phyloP scores from a whole-genome alignment of 2,113 vertebrate genomes.

The Mirounga angustirostris region DNA sequence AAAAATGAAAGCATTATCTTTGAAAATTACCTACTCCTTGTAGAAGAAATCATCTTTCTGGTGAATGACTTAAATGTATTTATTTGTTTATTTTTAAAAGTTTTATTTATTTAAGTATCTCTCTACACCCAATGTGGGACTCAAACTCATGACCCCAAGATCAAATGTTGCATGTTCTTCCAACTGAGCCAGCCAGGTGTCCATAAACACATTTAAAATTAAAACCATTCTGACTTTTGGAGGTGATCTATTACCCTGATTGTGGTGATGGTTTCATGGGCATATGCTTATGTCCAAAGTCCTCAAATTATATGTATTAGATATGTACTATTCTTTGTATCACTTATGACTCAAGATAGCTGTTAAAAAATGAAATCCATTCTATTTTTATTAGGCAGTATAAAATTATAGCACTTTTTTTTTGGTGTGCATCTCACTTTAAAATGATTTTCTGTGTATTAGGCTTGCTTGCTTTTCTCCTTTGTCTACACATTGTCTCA shows the following conservation, averaged over 20 bases:
- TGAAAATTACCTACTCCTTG: neutral
- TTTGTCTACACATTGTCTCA: neutral
- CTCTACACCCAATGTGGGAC: neutral
- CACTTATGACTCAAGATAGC: slow-evolving; percentile 1
- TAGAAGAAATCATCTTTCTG: neutral
- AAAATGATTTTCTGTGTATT: slow-evolving; percentile 37
- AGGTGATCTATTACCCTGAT: slow-evolving; percentile 32
- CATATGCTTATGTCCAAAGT: neutral
- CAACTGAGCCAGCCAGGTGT: neutral
- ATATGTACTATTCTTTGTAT: neutral
- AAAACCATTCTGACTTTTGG: slow-evolving; percentile 44
- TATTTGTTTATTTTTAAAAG: neutral
- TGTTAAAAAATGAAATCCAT: neutral
- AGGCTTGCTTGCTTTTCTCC: neutral
- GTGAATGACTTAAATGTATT: neutral
- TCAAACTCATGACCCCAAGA: neutral
- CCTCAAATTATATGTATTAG: neutral
- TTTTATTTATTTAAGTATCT: neutral
- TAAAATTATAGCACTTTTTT: slow-evolving; percentile 49
- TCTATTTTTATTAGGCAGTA: slow-evolving; percentile 7
- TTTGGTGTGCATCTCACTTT: slow-evolving; percentile 44
- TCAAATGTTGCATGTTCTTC: neutral
- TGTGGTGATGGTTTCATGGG: neutral
- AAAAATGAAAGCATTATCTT: slow-evolving; percentile 26
- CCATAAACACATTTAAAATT: slow-evolving; percentile 47